Base-by-base conservation (phyloP, 2,113 vertebrate species). In the Phocoena phocoena region DNA sequence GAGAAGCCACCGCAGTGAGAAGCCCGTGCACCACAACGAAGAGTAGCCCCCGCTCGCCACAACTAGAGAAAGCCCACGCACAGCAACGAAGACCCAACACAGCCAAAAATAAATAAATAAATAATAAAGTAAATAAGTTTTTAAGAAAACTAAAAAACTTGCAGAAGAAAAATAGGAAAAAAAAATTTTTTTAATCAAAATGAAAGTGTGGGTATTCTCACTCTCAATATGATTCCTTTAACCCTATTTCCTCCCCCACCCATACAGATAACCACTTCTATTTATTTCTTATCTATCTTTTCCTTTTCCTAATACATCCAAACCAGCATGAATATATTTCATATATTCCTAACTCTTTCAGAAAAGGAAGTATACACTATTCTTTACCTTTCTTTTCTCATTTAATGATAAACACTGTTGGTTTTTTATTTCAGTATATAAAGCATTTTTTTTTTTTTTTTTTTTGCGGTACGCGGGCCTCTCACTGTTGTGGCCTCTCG, bases 231-330 rank as follows among this genome's bases (percentile, higher is more conserved):
- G 50, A 33, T 67, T n/a, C 50, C 65, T 74, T 31, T 71, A 53
- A 73, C 28, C 58, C 76, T n/a, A 36, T 28, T 85, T 80, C 26
- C 26, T 93, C 36, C 73, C 11, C 23, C 12, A 70, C 36, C 31
- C 55, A 68, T 62, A 79, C 4, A 89, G 70, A 63, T 38, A 82
- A 58, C 18, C 44, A 76, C 28, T 73, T 41, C 58, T 81, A 79
- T 33, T 71, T 73, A 50, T 89, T 95, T 89, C 33, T 79, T 84
- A 89, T n/a, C n/a, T 92, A 15, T n/a, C 28, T 85, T 84, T 92
- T 84, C 36, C 67, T 36, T 88, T 79, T 79, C 55, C 26, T 50
- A 93, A 74, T 62, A 38, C 6, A 60, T 50, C 50, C 82, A 88
- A 79, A 12, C 6, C 82, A 84, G 33, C 73, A 91, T 84, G 70